A percentile compares a stretch with the other conserved stretches of the same genome.
These are phyloP conservation scores for Cephonodes hylas DNA, from an alignment of 2,888 invertebrate species.

Conservation along the genomic window DNA sequence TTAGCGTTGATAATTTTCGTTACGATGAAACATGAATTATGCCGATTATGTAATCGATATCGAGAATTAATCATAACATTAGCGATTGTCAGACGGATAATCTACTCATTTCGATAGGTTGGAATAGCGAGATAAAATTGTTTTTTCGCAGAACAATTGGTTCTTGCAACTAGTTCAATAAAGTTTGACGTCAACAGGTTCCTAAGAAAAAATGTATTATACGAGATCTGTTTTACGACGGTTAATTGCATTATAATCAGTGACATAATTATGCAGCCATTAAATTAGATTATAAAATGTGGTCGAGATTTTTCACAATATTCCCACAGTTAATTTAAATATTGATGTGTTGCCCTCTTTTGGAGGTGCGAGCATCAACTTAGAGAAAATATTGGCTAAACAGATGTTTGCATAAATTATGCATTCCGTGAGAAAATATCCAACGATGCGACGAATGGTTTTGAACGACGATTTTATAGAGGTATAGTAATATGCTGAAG, in stretches of 20 bases:
- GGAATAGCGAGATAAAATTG: background rate
- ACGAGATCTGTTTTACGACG: background rate
- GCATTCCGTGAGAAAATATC: background rate
- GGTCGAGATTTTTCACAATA: background rate
- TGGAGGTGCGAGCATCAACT: too few species aligned
- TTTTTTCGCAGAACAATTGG: background rate
- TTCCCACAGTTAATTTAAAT: conserved; percentile 2
- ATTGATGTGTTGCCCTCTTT: background rate
- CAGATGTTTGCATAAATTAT: background rate
- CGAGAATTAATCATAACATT: background rate
- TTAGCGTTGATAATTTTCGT: background rate
- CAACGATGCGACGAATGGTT: background rate
- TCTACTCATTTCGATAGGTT: background rate
- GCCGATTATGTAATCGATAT: background rate
- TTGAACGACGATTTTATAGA: too few species aligned
- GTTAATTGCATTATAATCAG: background rate
- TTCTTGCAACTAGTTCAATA: background rate
- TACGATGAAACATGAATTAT: background rate
- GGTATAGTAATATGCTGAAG: too few species aligned
- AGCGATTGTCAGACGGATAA: background rate
- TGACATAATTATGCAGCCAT: background rate
- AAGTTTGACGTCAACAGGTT: background rate
- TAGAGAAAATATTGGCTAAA: too few species aligned
- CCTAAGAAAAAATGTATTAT: background rate
- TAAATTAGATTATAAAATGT: background rate